Evolutionary conservation across 1,140 invertebrate species (phyloP).

Genomic region (Pseudobourletiella spinata): DNA sequence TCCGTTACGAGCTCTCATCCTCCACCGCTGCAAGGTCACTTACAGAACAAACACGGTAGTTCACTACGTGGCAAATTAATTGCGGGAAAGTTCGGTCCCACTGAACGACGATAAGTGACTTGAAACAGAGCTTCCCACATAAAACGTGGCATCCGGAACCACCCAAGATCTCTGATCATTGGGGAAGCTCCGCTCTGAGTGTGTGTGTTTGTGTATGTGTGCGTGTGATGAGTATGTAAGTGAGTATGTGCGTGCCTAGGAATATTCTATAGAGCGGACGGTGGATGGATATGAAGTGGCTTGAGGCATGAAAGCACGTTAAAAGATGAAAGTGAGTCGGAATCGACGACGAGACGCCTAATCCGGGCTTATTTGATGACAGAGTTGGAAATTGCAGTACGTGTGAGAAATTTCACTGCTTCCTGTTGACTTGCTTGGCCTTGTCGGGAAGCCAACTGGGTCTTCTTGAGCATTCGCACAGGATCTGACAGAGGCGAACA

Average conservation of each 20-base stretch:
- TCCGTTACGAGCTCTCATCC: no score
- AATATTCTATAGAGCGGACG: background rate
- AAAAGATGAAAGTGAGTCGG: background rate
- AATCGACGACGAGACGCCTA: background rate
- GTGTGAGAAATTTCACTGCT: background rate
- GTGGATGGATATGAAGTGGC: background rate
- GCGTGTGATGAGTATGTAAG: no score
- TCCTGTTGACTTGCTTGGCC: background rate
- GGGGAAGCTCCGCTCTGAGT: no score
- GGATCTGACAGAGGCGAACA: background rate
- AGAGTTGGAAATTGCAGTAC: background rate
- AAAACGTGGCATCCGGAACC: no score
- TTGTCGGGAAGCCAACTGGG: slow-evolving; percentile 1
- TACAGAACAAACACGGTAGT: no score
- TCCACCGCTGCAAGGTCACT: no score
- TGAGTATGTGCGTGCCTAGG: no score
- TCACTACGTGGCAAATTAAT: no score
- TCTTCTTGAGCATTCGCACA: background rate
- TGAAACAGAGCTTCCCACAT: no score
- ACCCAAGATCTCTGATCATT: background rate
- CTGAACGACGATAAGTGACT: no score
- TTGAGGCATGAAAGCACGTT: background rate
- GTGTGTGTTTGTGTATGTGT: background rate
- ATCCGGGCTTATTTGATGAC: background rate
- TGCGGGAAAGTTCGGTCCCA: no score